phyloP scores from a whole-genome alignment of 2,888 invertebrate genomes.

The Lymantria monacha region DNA sequence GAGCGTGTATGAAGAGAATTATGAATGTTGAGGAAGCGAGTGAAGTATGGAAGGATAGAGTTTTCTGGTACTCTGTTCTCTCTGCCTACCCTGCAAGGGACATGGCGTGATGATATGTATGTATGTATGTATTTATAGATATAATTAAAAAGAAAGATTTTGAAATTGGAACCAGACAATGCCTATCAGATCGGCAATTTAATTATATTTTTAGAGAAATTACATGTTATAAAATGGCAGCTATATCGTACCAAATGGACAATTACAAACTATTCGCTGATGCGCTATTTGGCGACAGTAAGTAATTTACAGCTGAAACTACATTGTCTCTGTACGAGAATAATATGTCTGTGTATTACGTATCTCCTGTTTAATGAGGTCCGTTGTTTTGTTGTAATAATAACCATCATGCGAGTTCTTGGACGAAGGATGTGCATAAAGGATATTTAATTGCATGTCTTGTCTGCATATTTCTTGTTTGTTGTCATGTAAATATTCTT shows the following conservation, averaged over 20 bases:
- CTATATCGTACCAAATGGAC: conserved; percentile 41
- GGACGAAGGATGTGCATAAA: conserved; percentile 3
- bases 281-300: conserved; percentile 76
- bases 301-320: conserved; percentile 68
- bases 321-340: conserved; percentile 65
- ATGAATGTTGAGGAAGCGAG: no score
- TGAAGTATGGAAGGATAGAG: no score
- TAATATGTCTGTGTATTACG: conserved; percentile 75
- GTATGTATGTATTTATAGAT: no score
- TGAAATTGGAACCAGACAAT: no score
- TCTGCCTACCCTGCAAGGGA: no score
- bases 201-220: no score
- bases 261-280: conserved; percentile 65
- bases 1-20: no score
- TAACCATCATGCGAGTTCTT: conserved; percentile 7
- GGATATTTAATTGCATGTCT: neutral
- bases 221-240: no score
- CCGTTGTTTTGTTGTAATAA: conserved; percentile 37
- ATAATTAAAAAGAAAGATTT: no score
- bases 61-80: no score
- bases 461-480: neutral
- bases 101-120: no score
- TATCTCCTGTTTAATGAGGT: conserved; percentile 66
- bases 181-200: no score
- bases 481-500: neutral